Evolutionary conservation across 2,797 vertebrate genomes (phyloP).

Genomic region (Enteromius anoplus): DNA sequence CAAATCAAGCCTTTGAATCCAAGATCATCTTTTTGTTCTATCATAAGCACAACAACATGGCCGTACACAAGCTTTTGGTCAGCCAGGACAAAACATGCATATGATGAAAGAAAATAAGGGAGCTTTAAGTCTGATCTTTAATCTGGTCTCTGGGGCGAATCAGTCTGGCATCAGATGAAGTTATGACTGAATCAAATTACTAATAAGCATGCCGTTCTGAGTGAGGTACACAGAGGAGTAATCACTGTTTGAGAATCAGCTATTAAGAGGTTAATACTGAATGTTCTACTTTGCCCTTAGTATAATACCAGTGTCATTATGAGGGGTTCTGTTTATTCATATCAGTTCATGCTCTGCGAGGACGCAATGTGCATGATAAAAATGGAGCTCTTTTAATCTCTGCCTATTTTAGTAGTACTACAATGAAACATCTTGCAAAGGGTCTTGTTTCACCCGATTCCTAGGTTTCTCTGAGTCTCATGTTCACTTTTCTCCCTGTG

Average conservation of each 20-base stretch:
- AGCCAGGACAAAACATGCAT: constrained; percentile 24
- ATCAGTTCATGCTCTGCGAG: constrained; percentile 5
- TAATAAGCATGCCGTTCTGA: constrained; percentile 8
- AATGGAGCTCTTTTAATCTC: constrained; percentile 20
- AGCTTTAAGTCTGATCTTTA: constrained; percentile 40
- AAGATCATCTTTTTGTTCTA: constrained; percentile 17
- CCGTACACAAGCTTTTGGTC: background rate
- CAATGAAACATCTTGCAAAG: background rate
- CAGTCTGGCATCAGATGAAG: constrained; percentile 37
- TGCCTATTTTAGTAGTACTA: background rate
- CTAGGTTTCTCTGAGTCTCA: constrained; percentile 43
- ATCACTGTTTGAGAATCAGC: constrained; percentile 5
- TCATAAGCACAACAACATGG: background rate
- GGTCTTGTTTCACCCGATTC: constrained; percentile 11
- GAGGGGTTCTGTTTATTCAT: constrained; percentile 15
- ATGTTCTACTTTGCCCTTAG: background rate
- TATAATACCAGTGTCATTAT: constrained; percentile 4
- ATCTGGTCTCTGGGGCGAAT: constrained; percentile 45
- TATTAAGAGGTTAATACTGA: constrained; percentile 19
- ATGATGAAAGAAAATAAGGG: constrained; percentile 13
- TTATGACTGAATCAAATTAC: constrained; percentile 32
- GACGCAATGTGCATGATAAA: constrained; percentile 23
- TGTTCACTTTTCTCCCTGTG: constrained; percentile 51
- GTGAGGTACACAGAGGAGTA: background rate
- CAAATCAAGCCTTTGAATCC: background rate